Evolutionary conservation across 1,140 invertebrate genomes (phyloP), one percentile per base, ranked within the genome.

Genomic region (Amyelois transitella): DNA sequence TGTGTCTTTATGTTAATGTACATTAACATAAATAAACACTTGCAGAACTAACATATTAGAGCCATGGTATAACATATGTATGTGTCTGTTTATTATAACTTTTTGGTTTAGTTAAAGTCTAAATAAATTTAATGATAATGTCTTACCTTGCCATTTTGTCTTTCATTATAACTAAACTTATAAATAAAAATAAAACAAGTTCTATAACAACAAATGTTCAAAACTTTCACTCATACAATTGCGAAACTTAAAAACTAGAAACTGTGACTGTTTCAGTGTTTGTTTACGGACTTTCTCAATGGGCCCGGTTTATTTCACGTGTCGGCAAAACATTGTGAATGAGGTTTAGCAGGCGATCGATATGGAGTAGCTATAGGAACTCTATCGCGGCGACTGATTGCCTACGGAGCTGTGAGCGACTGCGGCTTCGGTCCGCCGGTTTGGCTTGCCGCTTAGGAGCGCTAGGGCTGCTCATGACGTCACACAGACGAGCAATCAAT

Each of bases 121-220:
- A 10, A 32, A 38, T 38, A 38, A 38, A 14, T 38, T 14, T 14
- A 14, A 38, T 38, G 1, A 14, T 5, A 24, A 3, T 24, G 62
- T 69, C 74, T 77, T 63, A 79, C 76, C 66, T 51, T 51, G 55
- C 62, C n/a, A 63, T 75, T 51, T 68, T 73, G 60, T 80, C 74
- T 58, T 71, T 75, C 77, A 80, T 80, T 44, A 51, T 67, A 61
- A 43, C 57, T 48, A n/a, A 48, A 21, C n/a, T 47, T 51, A 17
- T 28, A 28, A 19, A 44, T 17, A 18, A 21, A 48, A 55, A 20
- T 32, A 48, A 18, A 5, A 20, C 7, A 12, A 48, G 17, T 6
- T 53, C 14, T 49, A 48, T 1, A 45, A 22, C 21, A 14, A 51
- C 32, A 50, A 47, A 22, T 32, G 43, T 43, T 18, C 44, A 22